These are phyloP conservation scores for Cremastinae sp. DNA, from an alignment of 2,888 invertebrate species.

Conservation along the genomic window DNA sequence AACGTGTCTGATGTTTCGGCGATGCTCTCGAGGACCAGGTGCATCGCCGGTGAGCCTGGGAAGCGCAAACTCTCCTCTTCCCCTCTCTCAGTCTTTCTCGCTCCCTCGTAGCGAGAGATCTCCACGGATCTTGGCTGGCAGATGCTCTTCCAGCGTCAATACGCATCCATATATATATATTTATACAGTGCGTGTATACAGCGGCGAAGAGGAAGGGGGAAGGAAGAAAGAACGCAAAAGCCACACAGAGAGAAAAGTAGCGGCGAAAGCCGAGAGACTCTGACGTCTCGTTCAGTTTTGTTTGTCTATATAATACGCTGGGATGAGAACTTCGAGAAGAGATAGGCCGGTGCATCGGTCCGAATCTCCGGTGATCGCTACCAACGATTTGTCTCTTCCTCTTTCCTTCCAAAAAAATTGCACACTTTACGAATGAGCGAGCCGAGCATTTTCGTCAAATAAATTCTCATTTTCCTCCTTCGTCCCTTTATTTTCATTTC, in stretches of 20 bases:
- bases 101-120: constrained; percentile 56
- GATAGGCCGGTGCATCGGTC: constrained; percentile 62
- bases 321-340: constrained; percentile 22
- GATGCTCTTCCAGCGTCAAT: constrained; percentile 61
- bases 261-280: constrained; percentile 31
- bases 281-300: constrained; percentile 54
- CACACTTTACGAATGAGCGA: constrained; percentile 62
- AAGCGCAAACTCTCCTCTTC: constrained; percentile 69
- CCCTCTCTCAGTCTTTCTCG: too few species aligned
- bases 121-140: constrained; percentile 60
- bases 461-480: neutral
- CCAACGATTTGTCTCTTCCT: constrained; percentile 55
- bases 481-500: too few species aligned
- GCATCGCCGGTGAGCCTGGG: constrained; percentile 79
- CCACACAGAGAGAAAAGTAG: constrained; percentile 43
- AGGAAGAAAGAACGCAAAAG: constrained; percentile 21
- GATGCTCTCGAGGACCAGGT: constrained; percentile 74
- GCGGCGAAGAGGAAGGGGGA: constrained; percentile 25
- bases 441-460: constrained; percentile 56
- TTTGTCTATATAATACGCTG: constrained; percentile 62
- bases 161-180: constrained; percentile 10
- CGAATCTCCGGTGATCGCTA: constrained; percentile 65
- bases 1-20: constrained; percentile 70
- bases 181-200: constrained; percentile 11
- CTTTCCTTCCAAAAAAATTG: constrained; percentile 4